Percentiles rank a stretch among this genome's conserved stretches.
These are phyloP conservation scores for Elysia chlorotica DNA, from an alignment of 1,140 invertebrate species.

Conservation along the genomic window DNA sequence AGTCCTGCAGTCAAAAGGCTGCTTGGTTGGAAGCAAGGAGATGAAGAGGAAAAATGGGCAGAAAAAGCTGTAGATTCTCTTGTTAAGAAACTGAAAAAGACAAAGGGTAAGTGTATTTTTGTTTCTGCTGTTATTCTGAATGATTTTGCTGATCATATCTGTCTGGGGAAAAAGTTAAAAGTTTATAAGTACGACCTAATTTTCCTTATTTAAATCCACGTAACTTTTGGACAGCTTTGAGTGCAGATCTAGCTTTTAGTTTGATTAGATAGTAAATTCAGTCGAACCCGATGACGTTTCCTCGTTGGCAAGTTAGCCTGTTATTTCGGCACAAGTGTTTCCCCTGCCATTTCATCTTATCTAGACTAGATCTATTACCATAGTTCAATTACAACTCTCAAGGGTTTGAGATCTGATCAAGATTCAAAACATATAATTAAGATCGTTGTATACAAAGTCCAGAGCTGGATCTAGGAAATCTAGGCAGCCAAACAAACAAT, in stretches of 20 bases:
- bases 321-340: too few relatives aligned
- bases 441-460: too few relatives aligned
- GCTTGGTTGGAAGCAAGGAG: constrained; percentile 95
- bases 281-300: too few relatives aligned
- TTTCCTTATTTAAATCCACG: not conserved
- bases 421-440: too few relatives aligned
- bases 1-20: constrained; percentile 96
- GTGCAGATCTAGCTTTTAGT: not conserved
- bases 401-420: too few relatives aligned
- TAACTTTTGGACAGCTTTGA: not conserved
- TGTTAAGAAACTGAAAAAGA: constrained; percentile 96
- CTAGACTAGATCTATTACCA: too few relatives aligned
- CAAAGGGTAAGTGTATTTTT: constrained; percentile 67
- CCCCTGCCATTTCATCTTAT: too few relatives aligned
- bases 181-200: not conserved
- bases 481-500: too few relatives aligned
- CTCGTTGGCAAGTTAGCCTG: too few relatives aligned
- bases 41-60: constrained; percentile 99
- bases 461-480: too few relatives aligned
- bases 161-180: not conserved
- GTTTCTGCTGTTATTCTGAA: not conserved
- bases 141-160: not conserved
- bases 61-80: constrained; percentile 98
- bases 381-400: too few relatives aligned
- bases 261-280: not conserved